Base-by-base conservation (phyloP, 2,888 invertebrate genomes). In the Xylota segnis region DNA sequence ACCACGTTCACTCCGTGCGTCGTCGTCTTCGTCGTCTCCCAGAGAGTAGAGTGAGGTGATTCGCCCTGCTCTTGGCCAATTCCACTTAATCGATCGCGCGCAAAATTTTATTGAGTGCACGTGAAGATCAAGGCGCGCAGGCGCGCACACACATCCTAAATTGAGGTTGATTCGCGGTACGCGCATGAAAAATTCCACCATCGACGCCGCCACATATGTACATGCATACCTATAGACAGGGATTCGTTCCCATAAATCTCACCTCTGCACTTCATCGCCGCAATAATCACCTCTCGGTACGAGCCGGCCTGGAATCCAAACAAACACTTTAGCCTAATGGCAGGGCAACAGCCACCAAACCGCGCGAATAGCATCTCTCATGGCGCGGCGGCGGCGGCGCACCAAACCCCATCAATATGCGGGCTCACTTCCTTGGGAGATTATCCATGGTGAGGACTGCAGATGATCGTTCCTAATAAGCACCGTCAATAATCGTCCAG, bases 231-330 rank as follows among this genome's bases (percentile, higher is more conserved):
- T 23, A 23, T 23, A 34, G 10, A 43, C 43, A 50, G 63, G n/a
- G n/a, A 76, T 84, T 76, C 68, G 72, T 86, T 86, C 82, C 76
- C 86, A 86, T 86, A 86, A 86, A 86, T 86, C 86, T 58, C 86
- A 86, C 81, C 86, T 86, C 81, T 86, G 86, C 82, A 86, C 86
- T 77, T 86, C 86, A 86, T 77, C 86, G 82, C 86, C 71, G 32
- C 81, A 77, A 82, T 86, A 86, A 86, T 86, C 86, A 86, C 86
- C 81, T 82, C 81, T 82, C 54, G 18, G 61, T 59, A 12, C 27
- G 40, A 4, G 4, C 9, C 27, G 61, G 59, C 4, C 18, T 56
- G 65, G 50, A 72, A 66, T 76, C 76, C 86, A 86, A 86, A 86
- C 86, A 86, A 86, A 86, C 86, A 86, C 68, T 86, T 76, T 86